Percentiles rank a stretch among this genome's conserved stretches.
phyloP scores from a whole-genome alignment of 2,797 vertebrate genomes.

The Coluber constrictor region DNA sequence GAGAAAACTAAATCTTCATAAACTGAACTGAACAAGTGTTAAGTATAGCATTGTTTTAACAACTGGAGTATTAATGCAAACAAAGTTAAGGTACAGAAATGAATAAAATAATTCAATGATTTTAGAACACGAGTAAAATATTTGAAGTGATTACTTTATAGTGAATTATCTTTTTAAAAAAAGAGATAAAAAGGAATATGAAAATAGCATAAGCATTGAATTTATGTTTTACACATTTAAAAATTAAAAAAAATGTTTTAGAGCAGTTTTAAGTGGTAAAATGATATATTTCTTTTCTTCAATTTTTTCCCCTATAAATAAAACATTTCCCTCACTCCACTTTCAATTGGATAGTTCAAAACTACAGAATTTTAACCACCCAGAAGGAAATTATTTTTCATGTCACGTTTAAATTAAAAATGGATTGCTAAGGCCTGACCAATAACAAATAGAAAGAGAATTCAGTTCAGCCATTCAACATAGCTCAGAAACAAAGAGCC shows the following conservation, averaged over 20 bases:
- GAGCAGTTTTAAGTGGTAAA: not conserved
- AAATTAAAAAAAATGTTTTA: not conserved
- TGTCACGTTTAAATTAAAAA: not conserved
- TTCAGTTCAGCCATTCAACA: no score
- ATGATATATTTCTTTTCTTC: not conserved
- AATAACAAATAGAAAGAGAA: not conserved
- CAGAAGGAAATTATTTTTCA: not conserved
- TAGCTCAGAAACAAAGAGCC: no score
- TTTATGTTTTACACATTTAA: not conserved
- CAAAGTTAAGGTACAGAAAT: not conserved
- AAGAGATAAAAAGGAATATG: not conserved
- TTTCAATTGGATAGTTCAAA: not conserved
- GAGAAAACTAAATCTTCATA: not conserved
- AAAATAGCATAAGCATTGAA: not conserved
- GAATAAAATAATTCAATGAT: not conserved
- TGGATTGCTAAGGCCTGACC: not conserved
- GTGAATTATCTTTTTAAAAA: not conserved
- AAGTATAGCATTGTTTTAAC: not conserved
- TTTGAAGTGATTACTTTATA: not conserved
- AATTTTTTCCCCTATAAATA: not conserved
- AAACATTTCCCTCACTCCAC: not conserved
- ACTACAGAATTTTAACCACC: not conserved
- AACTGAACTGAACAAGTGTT: not conserved
- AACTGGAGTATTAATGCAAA: not conserved
- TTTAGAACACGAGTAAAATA: not conserved